Percentiles rank a stretch among this genome's conserved stretches.
These are phyloP conservation scores for Pollachius pollachius DNA, from an alignment of 2,113 vertebrate species.

Conservation along the genomic window DNA sequence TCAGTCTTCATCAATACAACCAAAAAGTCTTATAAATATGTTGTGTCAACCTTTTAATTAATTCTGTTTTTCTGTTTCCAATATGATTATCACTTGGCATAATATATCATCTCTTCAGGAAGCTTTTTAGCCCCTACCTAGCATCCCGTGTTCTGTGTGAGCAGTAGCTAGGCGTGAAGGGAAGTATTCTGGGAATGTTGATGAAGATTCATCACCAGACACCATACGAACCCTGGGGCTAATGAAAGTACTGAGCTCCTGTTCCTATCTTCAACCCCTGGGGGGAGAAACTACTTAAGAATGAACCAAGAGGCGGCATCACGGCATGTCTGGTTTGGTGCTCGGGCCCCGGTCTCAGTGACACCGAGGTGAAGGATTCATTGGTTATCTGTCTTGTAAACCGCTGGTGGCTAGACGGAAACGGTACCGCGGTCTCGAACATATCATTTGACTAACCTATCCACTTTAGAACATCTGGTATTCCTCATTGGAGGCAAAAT, in stretches of 20 bases:
- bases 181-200: background rate
- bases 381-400: background rate
- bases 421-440: background rate
- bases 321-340: background rate
- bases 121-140: too few species aligned
- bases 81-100: too few species aligned
- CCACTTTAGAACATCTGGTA: too few species aligned
- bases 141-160: too few species aligned
- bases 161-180: too few species aligned
- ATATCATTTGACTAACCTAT: background rate
- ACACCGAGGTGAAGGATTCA: background rate
- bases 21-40: too few species aligned
- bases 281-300: conserved; percentile 14
- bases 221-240: background rate
- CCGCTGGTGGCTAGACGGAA: background rate
- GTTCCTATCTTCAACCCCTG: conserved; percentile 4
- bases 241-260: background rate
- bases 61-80: too few species aligned
- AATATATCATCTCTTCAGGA: too few species aligned
- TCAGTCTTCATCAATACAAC: too few species aligned
- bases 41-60: too few species aligned
- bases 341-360: conserved; percentile 2
- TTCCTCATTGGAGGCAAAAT: too few species aligned
- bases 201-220: background rate
- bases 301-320: conserved; percentile 8